These are phyloP conservation scores for Heliconius nattereri DNA, from an alignment of 1,140 invertebrate species.

Conservation along the genomic window DNA sequence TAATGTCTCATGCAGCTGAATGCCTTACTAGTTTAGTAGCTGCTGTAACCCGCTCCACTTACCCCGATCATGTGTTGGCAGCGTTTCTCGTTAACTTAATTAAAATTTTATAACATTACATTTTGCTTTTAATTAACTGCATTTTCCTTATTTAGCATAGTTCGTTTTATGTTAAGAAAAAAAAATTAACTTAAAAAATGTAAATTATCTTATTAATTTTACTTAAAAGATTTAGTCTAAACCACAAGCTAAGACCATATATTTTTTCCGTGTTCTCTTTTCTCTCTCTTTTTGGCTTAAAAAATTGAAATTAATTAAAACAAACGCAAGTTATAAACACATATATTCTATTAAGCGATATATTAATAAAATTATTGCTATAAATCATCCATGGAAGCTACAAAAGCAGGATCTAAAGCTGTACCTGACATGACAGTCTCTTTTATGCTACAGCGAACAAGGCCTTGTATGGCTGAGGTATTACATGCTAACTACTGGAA, in stretches of 20 bases:
- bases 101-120: background rate
- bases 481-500: conserved; percentile 8
- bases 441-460: conserved; percentile 46
- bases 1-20: background rate
- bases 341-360: background rate
- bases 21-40: conserved; percentile 1
- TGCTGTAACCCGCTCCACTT: background rate
- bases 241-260: too few species aligned
- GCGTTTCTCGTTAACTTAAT: background rate
- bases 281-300: too few species aligned
- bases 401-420: background rate
- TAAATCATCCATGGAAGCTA: background rate
- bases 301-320: background rate
- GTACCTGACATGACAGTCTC: conserved; percentile 49
- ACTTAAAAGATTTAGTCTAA: too few species aligned
- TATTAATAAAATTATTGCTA: background rate
- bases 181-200: background rate
- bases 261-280: too few species aligned
- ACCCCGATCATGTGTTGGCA: background rate
- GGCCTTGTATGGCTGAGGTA: conserved; percentile 23
- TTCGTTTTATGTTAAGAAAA: background rate
- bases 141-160: background rate
- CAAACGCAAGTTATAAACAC: background rate
- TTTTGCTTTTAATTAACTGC: background rate
- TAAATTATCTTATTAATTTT: too few species aligned